A percentile compares a stretch with the other conserved stretches of the same genome.
phyloP scores from a whole-genome alignment of 2,113 vertebrate genomes.

The Procavia capensis region DNA sequence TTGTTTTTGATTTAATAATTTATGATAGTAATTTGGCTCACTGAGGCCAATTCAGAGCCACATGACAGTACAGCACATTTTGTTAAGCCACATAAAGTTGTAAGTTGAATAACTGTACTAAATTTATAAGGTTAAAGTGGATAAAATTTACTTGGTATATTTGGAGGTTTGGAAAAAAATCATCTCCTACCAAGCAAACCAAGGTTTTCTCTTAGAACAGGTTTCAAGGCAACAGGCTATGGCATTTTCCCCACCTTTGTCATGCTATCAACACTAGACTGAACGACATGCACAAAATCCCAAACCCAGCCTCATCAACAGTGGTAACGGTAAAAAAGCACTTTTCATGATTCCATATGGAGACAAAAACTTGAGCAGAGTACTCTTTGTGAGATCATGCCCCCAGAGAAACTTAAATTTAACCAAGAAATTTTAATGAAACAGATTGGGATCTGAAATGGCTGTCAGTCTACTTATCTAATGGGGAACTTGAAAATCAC shows the following conservation, averaged over 20 bases:
- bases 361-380: conserved; percentile 43
- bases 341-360: not conserved
- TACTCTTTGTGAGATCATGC: conserved; percentile 35
- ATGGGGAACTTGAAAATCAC: conserved; percentile 71
- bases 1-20: not conserved
- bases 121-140: conserved; percentile 54
- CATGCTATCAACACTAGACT: conserved; percentile 66
- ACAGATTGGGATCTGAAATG: conserved; percentile 75
- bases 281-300: conserved; percentile 67
- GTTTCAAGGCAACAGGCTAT: conserved; percentile 64
- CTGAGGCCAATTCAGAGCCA: conserved; percentile 57
- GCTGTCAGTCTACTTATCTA: conserved; percentile 80
- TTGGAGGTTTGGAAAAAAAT: conserved; percentile 56
- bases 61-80: not conserved
- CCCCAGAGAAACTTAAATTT: conserved; percentile 48
- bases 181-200: conserved; percentile 41
- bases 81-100: conserved; percentile 12
- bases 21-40: not conserved
- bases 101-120: conserved; percentile 59
- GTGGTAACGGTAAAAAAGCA: conserved; percentile 36
- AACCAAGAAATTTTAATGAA: conserved; percentile 69
- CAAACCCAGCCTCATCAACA: conserved; percentile 35
- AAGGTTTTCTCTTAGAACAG: conserved; percentile 60
- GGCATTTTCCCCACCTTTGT: not conserved
- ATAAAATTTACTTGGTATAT: conserved; percentile 59